A percentile compares a stretch with the other conserved stretches of the same genome.
These are phyloP conservation scores for Lordiphosa andalusiaca DNA, from an alignment of 2,888 invertebrate genomes.

Conservation along the genomic window DNA sequence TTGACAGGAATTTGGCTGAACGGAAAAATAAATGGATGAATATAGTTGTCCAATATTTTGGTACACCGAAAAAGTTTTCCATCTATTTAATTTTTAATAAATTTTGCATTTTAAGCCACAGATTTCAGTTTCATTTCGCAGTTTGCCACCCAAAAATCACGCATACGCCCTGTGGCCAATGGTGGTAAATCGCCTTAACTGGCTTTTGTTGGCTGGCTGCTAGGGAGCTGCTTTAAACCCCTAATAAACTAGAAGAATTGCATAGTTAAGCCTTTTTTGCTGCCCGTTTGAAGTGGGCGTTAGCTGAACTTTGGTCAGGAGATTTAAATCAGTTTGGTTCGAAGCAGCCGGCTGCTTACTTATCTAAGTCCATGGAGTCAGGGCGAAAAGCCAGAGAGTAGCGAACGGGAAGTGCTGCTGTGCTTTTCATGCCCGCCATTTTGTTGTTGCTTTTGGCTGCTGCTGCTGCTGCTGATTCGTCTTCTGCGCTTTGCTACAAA, in stretches of 20 bases:
- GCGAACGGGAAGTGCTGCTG: slow-evolving; percentile 12
- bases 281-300: slow-evolving; percentile 40
- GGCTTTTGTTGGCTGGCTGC: slow-evolving; percentile 17
- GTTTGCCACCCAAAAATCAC: slow-evolving; percentile 38
- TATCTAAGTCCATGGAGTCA: slow-evolving; percentile 51
- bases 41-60: no score
- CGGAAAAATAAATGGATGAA: no score
- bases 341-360: slow-evolving; percentile 51
- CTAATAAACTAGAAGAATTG: slow-evolving; percentile 66
- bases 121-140: slow-evolving; percentile 2
- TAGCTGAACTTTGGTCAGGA: slow-evolving; percentile 33
- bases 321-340: slow-evolving; percentile 57
- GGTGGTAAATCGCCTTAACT: slow-evolving; percentile 57
- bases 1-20: no score
- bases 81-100: no score
- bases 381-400: slow-evolving; percentile 19
- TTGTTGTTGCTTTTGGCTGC: slow-evolving; percentile 16
- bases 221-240: slow-evolving; percentile 44
- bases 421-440: slow-evolving; percentile 37
- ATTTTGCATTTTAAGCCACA: neutral
- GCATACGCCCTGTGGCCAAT: slow-evolving; percentile 50
- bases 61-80: no score
- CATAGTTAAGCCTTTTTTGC: slow-evolving; percentile 57
- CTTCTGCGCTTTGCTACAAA: slow-evolving; percentile 53
- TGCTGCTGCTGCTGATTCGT: slow-evolving; percentile 22